Evolutionary conservation across 2,113 vertebrate species (phyloP), one percentile per base, ranked within the genome.

Genomic region (Abramis brama): DNA sequence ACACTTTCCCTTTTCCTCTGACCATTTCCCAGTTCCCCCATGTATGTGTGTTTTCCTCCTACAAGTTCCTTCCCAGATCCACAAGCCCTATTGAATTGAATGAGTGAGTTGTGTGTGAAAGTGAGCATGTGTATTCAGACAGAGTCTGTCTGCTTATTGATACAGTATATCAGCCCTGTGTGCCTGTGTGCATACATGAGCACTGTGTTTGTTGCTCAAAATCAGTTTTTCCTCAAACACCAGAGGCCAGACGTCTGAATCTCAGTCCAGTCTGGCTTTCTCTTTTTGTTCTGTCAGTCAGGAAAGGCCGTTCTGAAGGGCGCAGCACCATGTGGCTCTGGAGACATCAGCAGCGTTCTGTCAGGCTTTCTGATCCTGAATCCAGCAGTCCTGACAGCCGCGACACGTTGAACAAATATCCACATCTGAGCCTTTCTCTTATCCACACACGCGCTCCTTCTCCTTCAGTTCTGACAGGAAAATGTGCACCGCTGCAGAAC

Each of bases 341-440:
- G 86, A 91, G 89, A 87, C 74, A 85, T 92, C 91, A 85, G 91
- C 85, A 84, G 85, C 36, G 84, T 90, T 91, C 89, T 83, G 87
- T 90, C 91, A 91, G 89, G 45, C 45, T 82, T 84, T 89, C 60
- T 91, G 93, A 93, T 76, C 89, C 86, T 4, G 84, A 89, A 88
- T 90, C 90, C 92, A 91, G 91, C 88, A 89, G 87, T 78, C 87
- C 90, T 92, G 85, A 90, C 84, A 39, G 86, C 81, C 19, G 21
- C 87, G 88, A 88, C 57, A 86, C 39, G 86, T 70, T 90, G 91
- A 89, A 91, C 89, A 93, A 93, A 92, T 91, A 92, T 88, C 86
- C 91, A 87, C 89, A 91, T 90, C 90, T 90, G 89, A 89, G 86
- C 88, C 85, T 91, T 90, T 92, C 91, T 90, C 91, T 90, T 91